phyloP scores from a whole-genome alignment of 1,140 invertebrate species.

The Microplitis mediator region DNA sequence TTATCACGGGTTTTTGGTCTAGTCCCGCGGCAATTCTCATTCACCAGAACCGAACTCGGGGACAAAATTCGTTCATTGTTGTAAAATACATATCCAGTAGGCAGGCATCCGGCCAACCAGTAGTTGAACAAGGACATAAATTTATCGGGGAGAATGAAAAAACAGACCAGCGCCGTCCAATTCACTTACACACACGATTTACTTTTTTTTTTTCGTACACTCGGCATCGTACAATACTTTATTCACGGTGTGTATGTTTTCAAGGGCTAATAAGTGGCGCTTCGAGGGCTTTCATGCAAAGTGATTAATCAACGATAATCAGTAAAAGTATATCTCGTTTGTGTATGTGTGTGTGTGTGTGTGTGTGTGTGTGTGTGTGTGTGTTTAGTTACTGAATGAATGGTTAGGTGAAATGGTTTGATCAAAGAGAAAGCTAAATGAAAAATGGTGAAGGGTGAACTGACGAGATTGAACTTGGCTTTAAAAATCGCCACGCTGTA shows the following conservation, averaged over 20 bases:
- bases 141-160: not conserved
- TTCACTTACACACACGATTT: constrained; percentile 4
- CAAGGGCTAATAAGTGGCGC: constrained; percentile 1
- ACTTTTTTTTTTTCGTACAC: not conserved
- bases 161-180: not conserved
- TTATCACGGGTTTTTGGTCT: not conserved
- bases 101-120: not conserved
- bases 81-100: not conserved
- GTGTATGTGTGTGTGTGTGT: too few relatives aligned
- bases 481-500: not conserved
- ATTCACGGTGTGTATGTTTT: not conserved
- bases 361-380: not conserved
- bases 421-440: constrained; percentile 32
- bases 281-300: not conserved
- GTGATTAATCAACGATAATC: constrained; percentile 8
- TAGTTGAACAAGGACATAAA: not conserved
- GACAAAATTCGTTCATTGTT: constrained; percentile 9
- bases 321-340: not conserved
- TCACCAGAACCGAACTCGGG: not conserved
- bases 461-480: not conserved
- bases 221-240: not conserved
- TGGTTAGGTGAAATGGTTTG: not conserved
- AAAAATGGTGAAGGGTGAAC: constrained; percentile 5
- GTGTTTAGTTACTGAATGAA: not conserved
- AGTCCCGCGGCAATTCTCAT: not conserved